Evolutionary conservation across 2,888 invertebrate species (phyloP).

Genomic region (Mesorhabditis belari): DNA sequence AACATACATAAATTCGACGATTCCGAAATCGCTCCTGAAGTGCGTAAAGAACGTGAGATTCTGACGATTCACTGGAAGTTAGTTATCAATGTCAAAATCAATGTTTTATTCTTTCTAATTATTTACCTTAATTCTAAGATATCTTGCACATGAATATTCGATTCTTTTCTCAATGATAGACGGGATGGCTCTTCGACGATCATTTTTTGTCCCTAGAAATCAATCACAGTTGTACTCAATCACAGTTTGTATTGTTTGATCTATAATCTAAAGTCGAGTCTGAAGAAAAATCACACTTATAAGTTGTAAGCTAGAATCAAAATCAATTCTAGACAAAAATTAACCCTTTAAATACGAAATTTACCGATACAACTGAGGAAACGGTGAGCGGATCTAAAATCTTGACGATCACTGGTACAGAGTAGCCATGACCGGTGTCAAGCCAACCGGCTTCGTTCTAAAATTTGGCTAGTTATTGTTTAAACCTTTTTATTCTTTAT

Average conservation of each 20-base stretch:
- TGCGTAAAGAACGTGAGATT: constrained; percentile 2
- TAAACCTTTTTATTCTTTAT: too few relatives aligned
- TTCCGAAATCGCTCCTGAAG: constrained; percentile 12
- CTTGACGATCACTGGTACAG: background rate
- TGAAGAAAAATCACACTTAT: too few relatives aligned
- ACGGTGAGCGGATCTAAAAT: background rate
- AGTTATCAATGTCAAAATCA: too few relatives aligned
- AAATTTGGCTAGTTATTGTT: too few relatives aligned
- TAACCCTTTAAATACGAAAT: too few relatives aligned
- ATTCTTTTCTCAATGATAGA: background rate
- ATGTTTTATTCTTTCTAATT: too few relatives aligned
- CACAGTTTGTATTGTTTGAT: background rate
- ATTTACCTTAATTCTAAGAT: background rate
- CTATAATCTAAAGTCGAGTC: background rate
- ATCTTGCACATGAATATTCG: background rate
- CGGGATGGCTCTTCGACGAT: background rate
- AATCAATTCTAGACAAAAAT: too few relatives aligned
- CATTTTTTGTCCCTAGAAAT: background rate
- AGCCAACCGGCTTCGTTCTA: background rate
- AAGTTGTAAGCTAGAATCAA: too few relatives aligned
- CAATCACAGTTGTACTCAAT: too few relatives aligned
- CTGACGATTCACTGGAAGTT: constrained; percentile 9
- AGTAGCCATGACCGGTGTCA: background rate
- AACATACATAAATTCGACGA: constrained; percentile 14
- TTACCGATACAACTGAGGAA: background rate